phyloP scores from a whole-genome alignment of 2,888 invertebrate genomes.

The Microdon myrmicae region DNA sequence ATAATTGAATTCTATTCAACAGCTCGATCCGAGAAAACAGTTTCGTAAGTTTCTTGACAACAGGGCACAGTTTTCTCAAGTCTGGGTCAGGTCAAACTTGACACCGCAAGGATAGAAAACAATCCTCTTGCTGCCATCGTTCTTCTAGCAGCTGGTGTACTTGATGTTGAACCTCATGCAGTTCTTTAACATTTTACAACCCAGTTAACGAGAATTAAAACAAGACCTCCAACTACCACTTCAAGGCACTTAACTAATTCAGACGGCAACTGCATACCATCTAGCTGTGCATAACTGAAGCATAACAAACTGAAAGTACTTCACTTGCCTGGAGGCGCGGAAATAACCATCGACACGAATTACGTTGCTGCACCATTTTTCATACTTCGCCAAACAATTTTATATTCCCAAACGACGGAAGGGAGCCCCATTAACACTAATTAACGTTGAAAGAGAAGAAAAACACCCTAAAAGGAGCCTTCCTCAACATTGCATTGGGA shows the following conservation, averaged over 20 bases:
- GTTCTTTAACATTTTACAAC: too few relatives aligned
- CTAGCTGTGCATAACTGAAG: constrained; percentile 18
- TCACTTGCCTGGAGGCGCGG: neutral
- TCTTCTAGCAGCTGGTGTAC: too few relatives aligned
- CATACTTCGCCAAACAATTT: constrained; percentile 14
- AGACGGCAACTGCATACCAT: constrained; percentile 6
- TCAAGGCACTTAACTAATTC: constrained; percentile 29
- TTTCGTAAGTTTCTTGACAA: too few relatives aligned
- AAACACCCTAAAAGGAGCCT: constrained; percentile 21
- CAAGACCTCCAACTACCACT: constrained; percentile 6
- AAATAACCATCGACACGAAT: constrained; percentile 15
- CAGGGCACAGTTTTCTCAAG: too few relatives aligned
- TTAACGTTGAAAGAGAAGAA: constrained; percentile 24
- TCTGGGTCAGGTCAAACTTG: too few relatives aligned
- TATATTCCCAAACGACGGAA: constrained; percentile 9
- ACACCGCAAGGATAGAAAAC: too few relatives aligned
- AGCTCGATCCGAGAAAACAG: too few relatives aligned
- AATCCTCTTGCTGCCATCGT: too few relatives aligned
- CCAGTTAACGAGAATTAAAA: too few relatives aligned
- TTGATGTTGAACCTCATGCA: too few relatives aligned
- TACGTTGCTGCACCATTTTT: constrained; percentile 2
- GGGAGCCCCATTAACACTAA: constrained; percentile 35
- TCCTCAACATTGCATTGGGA: neutral
- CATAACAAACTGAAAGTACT: constrained; percentile 11
- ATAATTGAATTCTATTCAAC: too few relatives aligned